These are phyloP conservation scores for Sylvilagus floridanus DNA, from an alignment of 2,797 vertebrate species.

Conservation along the genomic window DNA sequence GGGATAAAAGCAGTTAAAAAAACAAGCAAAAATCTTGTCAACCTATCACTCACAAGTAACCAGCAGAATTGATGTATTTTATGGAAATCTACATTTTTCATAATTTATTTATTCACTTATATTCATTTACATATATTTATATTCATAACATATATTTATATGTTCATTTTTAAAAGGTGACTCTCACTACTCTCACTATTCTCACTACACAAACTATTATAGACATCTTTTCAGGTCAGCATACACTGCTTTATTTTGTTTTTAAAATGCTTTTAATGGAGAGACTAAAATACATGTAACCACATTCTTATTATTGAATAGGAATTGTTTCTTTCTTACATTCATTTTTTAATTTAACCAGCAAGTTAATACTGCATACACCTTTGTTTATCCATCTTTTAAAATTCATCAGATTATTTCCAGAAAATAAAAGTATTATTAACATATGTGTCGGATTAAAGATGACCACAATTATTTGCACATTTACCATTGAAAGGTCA, in stretches of 20 bases:
- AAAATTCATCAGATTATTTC: background rate
- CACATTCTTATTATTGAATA: background rate
- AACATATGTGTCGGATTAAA: background rate
- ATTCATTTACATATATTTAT: too few species aligned
- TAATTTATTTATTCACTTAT: background rate
- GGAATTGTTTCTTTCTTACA: background rate
- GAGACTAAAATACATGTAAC: background rate
- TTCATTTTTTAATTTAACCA: background rate
- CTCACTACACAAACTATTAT: slow-evolving; percentile 12
- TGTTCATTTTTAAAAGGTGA: background rate
- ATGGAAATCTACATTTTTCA: background rate
- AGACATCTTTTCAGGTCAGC: background rate
- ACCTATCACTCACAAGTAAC: background rate
- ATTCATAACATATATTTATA: too few species aligned
- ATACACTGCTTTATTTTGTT: background rate
- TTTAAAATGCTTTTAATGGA: background rate
- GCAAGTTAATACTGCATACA: background rate
- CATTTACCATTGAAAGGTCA: background rate
- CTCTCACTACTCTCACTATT: too few species aligned
- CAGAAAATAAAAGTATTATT: background rate
- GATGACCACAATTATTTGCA: background rate
- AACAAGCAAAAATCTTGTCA: background rate
- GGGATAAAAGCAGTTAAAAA: background rate
- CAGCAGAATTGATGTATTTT: background rate
- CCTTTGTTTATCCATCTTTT: background rate